Conservation (phyloP, 1,140 invertebrate genomes). For the Trachymyrmex cornetzi region DNA sequence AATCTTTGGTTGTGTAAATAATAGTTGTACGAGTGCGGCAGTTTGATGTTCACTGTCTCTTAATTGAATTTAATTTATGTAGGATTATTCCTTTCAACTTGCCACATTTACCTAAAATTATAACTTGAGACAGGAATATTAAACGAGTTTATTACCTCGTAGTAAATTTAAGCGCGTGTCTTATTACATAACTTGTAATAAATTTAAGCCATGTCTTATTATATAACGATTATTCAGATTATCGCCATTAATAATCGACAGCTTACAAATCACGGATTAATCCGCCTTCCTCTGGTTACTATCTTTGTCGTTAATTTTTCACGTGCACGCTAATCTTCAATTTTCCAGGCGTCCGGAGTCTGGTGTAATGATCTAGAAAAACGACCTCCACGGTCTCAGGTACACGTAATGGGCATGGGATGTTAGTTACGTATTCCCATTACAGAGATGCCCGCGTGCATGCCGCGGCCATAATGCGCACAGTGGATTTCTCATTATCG, state of each 20-base stretch:
- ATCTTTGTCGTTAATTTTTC: slow-evolving; percentile 52
- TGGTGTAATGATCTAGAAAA: slow-evolving; percentile 53
- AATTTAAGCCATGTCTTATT: neutral
- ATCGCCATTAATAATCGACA: slow-evolving; percentile 47
- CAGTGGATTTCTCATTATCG: slow-evolving; percentile 77
- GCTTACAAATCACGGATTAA: slow-evolving; percentile 40
- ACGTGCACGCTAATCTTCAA: slow-evolving; percentile 57
- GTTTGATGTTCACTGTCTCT: slow-evolving; percentile 5
- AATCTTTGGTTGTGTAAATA: neutral
- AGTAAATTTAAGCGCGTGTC: neutral
- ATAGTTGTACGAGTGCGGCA: neutral
- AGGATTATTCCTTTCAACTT: neutral
- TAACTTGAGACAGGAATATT: neutral
- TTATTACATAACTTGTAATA: neutral
- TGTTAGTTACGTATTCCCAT: slow-evolving; percentile 61
- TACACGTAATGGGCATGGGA: slow-evolving; percentile 44
- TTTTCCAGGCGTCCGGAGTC: slow-evolving; percentile 37
- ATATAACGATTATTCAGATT: slow-evolving; percentile 14
- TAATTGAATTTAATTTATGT: slow-evolving; percentile 14
- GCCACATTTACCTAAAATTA: neutral
- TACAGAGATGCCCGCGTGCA: slow-evolving; percentile 30
- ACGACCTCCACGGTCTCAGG: slow-evolving; percentile 25
- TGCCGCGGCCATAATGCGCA: slow-evolving; percentile 57
- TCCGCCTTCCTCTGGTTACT: slow-evolving; percentile 18
- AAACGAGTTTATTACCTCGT: neutral